Evolutionary conservation across 2,888 invertebrate species (phyloP).

Genomic region (Rhimphoctona megacephalus): DNA sequence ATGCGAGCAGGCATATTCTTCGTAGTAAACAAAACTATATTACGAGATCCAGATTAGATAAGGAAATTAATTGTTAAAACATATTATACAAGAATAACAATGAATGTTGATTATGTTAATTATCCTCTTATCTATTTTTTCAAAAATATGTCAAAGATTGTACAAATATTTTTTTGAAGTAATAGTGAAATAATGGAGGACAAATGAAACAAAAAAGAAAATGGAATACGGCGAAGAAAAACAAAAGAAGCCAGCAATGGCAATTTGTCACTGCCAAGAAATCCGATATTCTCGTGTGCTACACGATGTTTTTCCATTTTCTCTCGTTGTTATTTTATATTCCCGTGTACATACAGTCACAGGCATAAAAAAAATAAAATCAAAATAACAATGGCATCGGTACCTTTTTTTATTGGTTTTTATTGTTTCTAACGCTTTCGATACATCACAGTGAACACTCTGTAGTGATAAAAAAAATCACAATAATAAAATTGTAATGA

Average conservation of each 20-base stretch:
- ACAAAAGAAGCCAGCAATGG: neutral
- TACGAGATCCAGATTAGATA: no score
- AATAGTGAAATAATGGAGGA: neutral
- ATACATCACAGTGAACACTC: neutral
- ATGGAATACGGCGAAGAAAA: constrained; percentile 5
- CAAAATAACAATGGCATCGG: neutral
- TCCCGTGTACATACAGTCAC: neutral
- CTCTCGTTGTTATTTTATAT: neutral
- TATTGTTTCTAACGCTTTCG: neutral
- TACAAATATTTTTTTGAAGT: neutral
- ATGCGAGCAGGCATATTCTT: no score
- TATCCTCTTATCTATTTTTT: no score
- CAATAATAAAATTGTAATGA: neutral
- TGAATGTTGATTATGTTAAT: neutral
- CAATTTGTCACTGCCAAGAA: neutral
- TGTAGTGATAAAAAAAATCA: neutral
- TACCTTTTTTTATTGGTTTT: neutral
- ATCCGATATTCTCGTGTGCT: neutral
- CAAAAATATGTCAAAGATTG: neutral
- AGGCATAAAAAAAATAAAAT: neutral
- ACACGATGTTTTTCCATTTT: neutral
- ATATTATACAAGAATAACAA: neutral
- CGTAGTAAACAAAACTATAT: no score
- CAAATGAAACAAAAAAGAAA: neutral
- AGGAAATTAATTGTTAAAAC: no score